Evolutionary conservation across 2,888 invertebrate genomes (phyloP), one percentile per base, ranked within the genome.

Genomic region (Parasteatoda lunata): DNA sequence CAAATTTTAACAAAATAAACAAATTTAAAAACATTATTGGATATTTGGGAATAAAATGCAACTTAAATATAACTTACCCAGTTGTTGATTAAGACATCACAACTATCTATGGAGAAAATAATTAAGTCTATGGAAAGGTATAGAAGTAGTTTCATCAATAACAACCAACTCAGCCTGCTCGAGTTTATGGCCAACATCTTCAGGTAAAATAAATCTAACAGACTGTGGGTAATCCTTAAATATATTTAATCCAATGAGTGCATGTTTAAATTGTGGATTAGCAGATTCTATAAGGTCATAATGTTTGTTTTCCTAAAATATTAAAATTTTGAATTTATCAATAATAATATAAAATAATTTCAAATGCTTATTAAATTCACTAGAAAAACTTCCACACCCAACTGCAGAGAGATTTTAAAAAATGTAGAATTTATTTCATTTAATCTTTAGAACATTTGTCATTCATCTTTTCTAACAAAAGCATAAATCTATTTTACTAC

Each of bases 111-210:
- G 98, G 97, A 0, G 96, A 96, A 83, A 97, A 93, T 92, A 98
- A 95, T 3, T 96, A 0, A 99, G 98, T 90, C 96, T 94, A 0
- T 96, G 96, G 84, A 99, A 93, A 0, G 99, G 99, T 90, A 99
- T 99, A 8, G 99, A 99, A 0, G 99, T 99, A 2, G 99, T 99
- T 92, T 99, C 99, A 92, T 99, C 99, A 84, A 99, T 98, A 0
- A 99, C 95, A 59, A 99, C 94, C 69, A 99, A 92, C 92, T 99
- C 99, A 0, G 98, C 98, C 78, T 89, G 88, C 5, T 77, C 88
- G 54, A 99, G 93, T 64, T 97, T 95, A 83, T 96, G 95, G 2
- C 69, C 95, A 73, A 96, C 95, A 92, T 99, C 98, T 68, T 95
- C 95, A 0, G 99, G 98, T 88, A 97, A 96, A 91, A 99, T 98